Conservation (phyloP, 2,797 vertebrate species). For the Syngnathus acus region DNA sequence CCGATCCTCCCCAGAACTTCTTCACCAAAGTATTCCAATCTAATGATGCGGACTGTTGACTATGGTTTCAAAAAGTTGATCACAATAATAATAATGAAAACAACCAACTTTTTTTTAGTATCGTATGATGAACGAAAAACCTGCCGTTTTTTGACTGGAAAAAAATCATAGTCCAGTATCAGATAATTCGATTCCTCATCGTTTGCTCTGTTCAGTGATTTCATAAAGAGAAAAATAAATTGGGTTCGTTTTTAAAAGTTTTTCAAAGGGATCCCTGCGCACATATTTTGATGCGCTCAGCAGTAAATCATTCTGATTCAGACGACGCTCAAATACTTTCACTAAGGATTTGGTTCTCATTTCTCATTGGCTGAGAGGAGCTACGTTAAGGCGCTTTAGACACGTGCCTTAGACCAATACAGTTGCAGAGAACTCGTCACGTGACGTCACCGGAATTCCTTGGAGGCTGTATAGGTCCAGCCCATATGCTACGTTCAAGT, state of each 20-base stretch:
- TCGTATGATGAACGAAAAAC: conserved; percentile 35
- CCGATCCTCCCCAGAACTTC: conserved; percentile 20
- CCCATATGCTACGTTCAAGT: conserved; percentile 26
- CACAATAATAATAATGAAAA: background rate
- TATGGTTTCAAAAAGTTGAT: background rate
- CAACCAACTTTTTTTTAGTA: no score
- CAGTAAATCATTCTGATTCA: conserved; percentile 50
- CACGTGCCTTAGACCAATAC: conserved; percentile 92
- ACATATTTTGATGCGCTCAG: conserved; percentile 40
- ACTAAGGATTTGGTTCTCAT: conserved; percentile 83
- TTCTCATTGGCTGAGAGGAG: conserved; percentile 79
- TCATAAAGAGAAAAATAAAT: background rate
- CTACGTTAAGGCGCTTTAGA: conserved; percentile 73
- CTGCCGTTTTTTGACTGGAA: conserved; percentile 52
- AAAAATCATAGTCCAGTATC: conserved; percentile 42
- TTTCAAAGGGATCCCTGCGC: conserved; percentile 6
- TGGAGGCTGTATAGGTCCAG: conserved; percentile 18
- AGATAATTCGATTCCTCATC: background rate
- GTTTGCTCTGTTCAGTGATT: background rate
- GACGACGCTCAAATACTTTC: conserved; percentile 83
- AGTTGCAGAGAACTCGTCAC: conserved; percentile 55
- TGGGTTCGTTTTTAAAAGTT: background rate
- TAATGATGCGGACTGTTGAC: conserved; percentile 3
- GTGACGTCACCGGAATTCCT: conserved; percentile 63
- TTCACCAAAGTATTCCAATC: conserved; percentile 23